Evolutionary conservation across 2,113 vertebrate species (phyloP).

Genomic region (Chauna torquata): DNA sequence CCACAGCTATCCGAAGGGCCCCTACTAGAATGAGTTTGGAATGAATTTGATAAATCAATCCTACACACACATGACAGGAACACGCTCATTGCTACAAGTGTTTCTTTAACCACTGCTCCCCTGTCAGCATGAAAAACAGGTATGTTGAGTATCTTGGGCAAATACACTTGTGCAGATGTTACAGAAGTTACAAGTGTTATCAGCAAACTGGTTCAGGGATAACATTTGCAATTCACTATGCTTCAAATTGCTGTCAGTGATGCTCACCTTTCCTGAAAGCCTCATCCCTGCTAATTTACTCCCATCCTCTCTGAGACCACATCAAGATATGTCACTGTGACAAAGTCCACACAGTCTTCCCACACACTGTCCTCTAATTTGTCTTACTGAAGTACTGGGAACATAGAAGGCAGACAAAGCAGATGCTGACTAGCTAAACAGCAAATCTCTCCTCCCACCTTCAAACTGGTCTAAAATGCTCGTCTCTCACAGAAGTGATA

Average conservation of each 20-base stretch:
- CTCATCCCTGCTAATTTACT: neutral
- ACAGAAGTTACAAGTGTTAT: neutral
- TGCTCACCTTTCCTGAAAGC: neutral
- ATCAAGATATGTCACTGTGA: neutral
- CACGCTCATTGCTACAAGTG: neutral
- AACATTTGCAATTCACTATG: neutral
- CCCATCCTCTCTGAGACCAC: neutral
- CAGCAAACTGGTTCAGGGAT: neutral
- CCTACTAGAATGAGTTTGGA: neutral
- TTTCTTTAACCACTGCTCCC: conserved; percentile 21
- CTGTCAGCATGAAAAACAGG: conserved; percentile 42
- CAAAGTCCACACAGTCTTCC: neutral
- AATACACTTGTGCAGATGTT: conserved; percentile 15
- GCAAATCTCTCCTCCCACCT: neutral
- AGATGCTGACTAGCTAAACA: neutral
- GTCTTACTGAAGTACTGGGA: neutral
- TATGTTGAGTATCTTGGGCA: conserved; percentile 3
- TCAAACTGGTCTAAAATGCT: neutral
- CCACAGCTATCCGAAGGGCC: neutral
- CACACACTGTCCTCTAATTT: neutral
- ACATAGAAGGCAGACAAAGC: neutral
- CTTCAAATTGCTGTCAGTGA: neutral
- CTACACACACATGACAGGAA: fast-evolving
- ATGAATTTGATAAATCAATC: conserved; percentile 8
- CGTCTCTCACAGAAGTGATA: neutral